Conservation (phyloP, 2,888 invertebrate species). For the Agriopis leucophaearia region DNA sequence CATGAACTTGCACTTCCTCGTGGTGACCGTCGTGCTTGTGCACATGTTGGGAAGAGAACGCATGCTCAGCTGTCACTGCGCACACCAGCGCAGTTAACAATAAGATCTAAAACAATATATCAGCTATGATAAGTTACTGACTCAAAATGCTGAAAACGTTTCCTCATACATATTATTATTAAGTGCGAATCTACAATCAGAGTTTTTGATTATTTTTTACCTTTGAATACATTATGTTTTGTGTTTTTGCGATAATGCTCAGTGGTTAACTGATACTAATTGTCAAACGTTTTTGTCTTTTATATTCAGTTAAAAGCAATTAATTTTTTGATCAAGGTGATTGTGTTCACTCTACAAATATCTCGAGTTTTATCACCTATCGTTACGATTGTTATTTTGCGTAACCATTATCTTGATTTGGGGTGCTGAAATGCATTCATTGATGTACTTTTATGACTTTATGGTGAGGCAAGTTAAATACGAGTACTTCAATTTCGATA, state of each 20-base stretch:
- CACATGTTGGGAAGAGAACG: constrained; percentile 55
- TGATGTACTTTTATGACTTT: constrained; percentile 5
- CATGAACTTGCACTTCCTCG: constrained; percentile 43
- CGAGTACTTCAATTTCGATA: not conserved
- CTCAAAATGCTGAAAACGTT: not conserved
- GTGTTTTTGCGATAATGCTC: constrained; percentile 42
- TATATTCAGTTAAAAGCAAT: constrained; percentile 53
- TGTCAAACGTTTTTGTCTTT: constrained; percentile 51
- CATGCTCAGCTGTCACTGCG: constrained; percentile 47
- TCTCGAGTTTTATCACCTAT: constrained; percentile 46
- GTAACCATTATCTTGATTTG: constrained; percentile 11
- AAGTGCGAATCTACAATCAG: no score
- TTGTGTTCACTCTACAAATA: constrained; percentile 51
- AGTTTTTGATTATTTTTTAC: constrained; percentile 39
- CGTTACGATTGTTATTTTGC: constrained; percentile 18
- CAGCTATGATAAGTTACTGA: not conserved
- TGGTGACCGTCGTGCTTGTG: constrained; percentile 54
- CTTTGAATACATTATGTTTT: constrained; percentile 53
- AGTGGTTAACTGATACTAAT: constrained; percentile 52
- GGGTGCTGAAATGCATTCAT: not conserved
- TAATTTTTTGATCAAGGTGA: constrained; percentile 48
- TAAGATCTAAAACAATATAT: constrained; percentile 28
- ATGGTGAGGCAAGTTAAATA: not conserved
- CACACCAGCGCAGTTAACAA: constrained; percentile 39
- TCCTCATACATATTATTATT: no score